Evolutionary conservation across 2,113 vertebrate genomes (phyloP).

Genomic region (Zingel zingel): DNA sequence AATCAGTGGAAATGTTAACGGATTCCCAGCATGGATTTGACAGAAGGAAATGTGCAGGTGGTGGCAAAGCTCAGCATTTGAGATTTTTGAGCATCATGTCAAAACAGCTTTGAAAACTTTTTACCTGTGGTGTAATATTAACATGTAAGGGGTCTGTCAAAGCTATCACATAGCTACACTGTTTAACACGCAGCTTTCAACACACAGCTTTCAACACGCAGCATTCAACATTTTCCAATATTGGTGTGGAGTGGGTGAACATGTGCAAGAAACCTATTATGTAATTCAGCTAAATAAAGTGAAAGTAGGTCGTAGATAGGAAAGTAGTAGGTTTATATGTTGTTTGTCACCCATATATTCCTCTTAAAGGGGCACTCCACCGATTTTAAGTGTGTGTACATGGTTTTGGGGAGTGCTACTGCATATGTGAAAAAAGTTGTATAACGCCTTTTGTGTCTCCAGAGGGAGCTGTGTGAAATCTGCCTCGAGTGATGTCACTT

Average conservation of each 20-base stretch:
- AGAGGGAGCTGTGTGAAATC: neutral
- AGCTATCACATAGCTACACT: neutral
- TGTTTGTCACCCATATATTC: neutral
- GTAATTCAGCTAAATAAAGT: slow-evolving; percentile 4
- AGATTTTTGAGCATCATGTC: neutral
- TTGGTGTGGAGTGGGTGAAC: neutral
- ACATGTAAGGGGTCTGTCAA: neutral
- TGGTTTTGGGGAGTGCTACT: neutral
- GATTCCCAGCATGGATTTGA: slow-evolving; percentile 8
- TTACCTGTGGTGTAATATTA: neutral
- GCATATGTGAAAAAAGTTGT: neutral
- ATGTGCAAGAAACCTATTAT: neutral
- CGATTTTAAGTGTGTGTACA: neutral
- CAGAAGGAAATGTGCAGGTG: slow-evolving; percentile 11
- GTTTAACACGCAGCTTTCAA: neutral
- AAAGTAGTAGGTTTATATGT: neutral
- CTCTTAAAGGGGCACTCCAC: neutral
- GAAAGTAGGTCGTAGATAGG: neutral
- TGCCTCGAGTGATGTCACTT: neutral
- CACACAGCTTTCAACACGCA: neutral
- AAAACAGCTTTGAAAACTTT: neutral
- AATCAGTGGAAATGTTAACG: slow-evolving; percentile 2
- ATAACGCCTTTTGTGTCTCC: neutral
- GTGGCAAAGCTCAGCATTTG: neutral
- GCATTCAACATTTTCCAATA: neutral